A percentile compares a stretch with the other conserved stretches of the same genome.
phyloP scores from a whole-genome alignment of 30 jellyfish, hydroid and myxozoan species.

The Aurelia coerulea region DNA sequence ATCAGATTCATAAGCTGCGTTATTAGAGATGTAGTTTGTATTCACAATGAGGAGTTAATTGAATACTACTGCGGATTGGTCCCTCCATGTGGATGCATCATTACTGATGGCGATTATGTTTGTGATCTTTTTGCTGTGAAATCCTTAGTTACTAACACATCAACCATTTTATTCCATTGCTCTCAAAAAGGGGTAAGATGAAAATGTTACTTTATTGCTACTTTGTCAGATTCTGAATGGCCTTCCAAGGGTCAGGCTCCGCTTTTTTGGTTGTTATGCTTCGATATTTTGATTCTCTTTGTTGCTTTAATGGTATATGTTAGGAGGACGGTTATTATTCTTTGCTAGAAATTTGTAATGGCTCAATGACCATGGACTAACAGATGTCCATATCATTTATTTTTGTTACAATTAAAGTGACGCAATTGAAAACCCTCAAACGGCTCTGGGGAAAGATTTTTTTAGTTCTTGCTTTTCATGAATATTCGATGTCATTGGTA shows the following conservation, averaged over 20 bases:
- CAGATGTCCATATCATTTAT: not conserved
- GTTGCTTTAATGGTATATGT: not conserved
- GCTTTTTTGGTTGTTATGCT: not conserved
- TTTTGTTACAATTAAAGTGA: not conserved
- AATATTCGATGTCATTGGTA: not conserved
- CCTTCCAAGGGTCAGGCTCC: not conserved
- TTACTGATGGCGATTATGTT: not conserved
- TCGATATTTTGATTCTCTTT: not conserved
- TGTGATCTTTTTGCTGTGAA: not conserved
- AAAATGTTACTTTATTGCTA: not conserved
- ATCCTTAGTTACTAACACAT: not conserved
- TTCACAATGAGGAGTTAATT: constrained; percentile 2
- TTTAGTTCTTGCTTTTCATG: not conserved
- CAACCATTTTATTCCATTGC: constrained; percentile 3
- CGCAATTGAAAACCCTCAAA: not conserved
- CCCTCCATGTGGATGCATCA: not conserved
- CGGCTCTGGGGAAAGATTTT: not conserved
- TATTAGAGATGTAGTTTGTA: not conserved
- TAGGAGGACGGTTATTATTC: not conserved
- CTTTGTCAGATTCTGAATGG: not conserved
- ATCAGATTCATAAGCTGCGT: not conserved
- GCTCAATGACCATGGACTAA: too few relatives aligned
- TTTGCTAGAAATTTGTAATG: not conserved
- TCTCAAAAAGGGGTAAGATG: not conserved
- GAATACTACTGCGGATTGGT: not conserved